These are phyloP conservation scores for Callospermophilus lateralis DNA, from an alignment of 2,113 vertebrate genomes.

Conservation along the genomic window DNA sequence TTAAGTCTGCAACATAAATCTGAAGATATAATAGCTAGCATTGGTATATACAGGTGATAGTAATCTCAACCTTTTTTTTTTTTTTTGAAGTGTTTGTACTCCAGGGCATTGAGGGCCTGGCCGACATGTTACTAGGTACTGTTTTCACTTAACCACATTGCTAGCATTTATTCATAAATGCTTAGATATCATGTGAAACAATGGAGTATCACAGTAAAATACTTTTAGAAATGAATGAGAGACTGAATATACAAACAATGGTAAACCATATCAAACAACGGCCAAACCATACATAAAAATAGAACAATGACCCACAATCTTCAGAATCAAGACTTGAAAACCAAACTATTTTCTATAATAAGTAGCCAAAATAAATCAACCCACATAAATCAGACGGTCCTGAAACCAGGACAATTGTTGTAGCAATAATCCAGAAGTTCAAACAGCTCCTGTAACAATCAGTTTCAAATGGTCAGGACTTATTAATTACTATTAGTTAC, in stretches of 20 bases:
- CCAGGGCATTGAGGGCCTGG: background rate
- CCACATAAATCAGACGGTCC: background rate
- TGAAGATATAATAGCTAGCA: background rate
- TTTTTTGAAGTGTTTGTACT: background rate
- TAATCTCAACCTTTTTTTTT: background rate
- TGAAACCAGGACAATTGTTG: background rate
- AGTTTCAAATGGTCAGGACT: background rate
- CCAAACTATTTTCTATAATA: background rate
- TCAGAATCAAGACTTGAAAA: background rate
- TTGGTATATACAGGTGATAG: too few relatives aligned
- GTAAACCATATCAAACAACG: background rate
- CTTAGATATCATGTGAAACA: background rate
- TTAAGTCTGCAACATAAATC: background rate
- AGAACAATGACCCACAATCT: background rate
- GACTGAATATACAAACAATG: background rate
- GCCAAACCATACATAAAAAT: background rate
- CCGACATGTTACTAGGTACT: background rate
- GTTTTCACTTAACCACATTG: background rate
- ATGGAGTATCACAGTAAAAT: background rate
- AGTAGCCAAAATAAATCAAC: background rate
- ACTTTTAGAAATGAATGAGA: background rate
- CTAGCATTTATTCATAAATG: background rate
- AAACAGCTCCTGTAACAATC: background rate
- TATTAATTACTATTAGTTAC: background rate
- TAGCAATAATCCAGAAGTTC: background rate